A percentile compares a stretch with the other conserved stretches of the same genome.
These are phyloP conservation scores for Poecilia gillii DNA, from an alignment of 2,797 vertebrate species.

Conservation along the genomic window DNA sequence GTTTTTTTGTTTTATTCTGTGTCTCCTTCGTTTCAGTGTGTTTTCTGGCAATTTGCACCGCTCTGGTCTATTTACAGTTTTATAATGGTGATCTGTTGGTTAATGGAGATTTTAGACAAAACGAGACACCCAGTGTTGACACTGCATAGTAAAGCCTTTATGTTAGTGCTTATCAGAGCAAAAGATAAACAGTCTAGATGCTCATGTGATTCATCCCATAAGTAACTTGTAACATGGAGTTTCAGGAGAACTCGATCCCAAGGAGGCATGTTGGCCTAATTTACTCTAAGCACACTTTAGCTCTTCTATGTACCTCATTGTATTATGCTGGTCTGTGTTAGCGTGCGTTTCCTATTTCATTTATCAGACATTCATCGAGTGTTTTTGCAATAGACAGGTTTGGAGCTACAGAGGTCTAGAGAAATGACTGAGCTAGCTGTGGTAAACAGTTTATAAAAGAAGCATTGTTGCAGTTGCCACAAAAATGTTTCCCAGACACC, in stretches of 20 bases:
- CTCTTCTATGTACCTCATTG: constrained; percentile 29
- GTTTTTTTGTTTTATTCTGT: not conserved
- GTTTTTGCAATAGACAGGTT: not conserved
- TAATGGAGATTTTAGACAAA: constrained; percentile 13
- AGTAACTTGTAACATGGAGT: not conserved
- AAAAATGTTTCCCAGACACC: not conserved
- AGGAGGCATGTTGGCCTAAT: constrained; percentile 45
- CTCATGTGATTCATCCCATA: constrained; percentile 9
- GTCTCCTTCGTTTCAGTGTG: constrained; percentile 1
- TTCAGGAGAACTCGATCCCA: constrained; percentile 38
- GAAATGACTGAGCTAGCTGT: not conserved
- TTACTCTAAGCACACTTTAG: constrained; percentile 31
- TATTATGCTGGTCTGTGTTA: constrained; percentile 38
- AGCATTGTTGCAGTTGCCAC: not conserved
- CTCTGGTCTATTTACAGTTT: constrained; percentile 20
- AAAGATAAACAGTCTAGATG: constrained; percentile 9
- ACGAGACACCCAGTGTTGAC: constrained; percentile 5
- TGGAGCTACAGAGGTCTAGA: not conserved
- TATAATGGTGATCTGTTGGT: not conserved
- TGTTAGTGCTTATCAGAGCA: constrained; percentile 33
- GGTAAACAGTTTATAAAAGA: not conserved
- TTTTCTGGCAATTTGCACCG: constrained; percentile 21
- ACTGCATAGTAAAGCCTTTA: constrained; percentile 18
- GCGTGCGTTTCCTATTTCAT: constrained; percentile 6
- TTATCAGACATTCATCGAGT: constrained; percentile 7